Evolutionary conservation across 2,113 vertebrate species (phyloP).

Genomic region (Megaceryle torquata): DNA sequence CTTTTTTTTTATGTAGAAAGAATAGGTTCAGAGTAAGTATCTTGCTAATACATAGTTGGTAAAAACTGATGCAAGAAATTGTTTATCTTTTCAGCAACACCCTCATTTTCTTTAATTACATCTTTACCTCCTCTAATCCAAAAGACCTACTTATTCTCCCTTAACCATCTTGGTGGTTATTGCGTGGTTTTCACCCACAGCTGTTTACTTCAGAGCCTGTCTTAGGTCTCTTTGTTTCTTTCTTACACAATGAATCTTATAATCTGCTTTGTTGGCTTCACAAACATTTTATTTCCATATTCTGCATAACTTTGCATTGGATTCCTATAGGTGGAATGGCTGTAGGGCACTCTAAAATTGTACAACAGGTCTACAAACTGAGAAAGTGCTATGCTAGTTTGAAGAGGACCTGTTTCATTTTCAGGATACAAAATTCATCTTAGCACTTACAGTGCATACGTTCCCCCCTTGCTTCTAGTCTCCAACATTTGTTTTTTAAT

Average conservation of each 20-base stretch:
- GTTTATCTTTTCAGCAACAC: conserved; percentile 53
- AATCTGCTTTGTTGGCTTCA: conserved; percentile 50
- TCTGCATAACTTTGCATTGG: conserved; percentile 38
- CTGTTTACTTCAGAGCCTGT: conserved; percentile 47
- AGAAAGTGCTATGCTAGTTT: not conserved
- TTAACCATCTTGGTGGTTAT: conserved; percentile 3
- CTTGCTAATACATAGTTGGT: not conserved
- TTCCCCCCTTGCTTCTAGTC: not conserved
- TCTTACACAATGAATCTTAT: conserved; percentile 47
- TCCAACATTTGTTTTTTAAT: conserved; percentile 14
- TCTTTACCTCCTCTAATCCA: conserved; percentile 38
- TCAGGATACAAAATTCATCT: not conserved
- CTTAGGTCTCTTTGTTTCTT: conserved; percentile 36
- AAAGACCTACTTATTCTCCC: conserved; percentile 22
- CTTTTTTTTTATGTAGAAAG: not conserved
- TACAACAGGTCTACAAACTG: conserved; percentile 11
- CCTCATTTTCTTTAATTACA: conserved; percentile 53
- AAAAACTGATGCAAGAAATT: conserved; percentile 49
- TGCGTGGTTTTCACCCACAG: conserved; percentile 52
- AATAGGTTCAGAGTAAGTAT: not conserved
- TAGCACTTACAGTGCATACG: not conserved
- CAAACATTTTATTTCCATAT: conserved; percentile 47
- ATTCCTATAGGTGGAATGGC: conserved; percentile 40
- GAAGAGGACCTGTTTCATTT: not conserved
- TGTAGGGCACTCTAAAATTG: conserved; percentile 27